These are phyloP conservation scores for Diplolepis rosae DNA, from an alignment of 2,888 invertebrate species.

Conservation along the genomic window DNA sequence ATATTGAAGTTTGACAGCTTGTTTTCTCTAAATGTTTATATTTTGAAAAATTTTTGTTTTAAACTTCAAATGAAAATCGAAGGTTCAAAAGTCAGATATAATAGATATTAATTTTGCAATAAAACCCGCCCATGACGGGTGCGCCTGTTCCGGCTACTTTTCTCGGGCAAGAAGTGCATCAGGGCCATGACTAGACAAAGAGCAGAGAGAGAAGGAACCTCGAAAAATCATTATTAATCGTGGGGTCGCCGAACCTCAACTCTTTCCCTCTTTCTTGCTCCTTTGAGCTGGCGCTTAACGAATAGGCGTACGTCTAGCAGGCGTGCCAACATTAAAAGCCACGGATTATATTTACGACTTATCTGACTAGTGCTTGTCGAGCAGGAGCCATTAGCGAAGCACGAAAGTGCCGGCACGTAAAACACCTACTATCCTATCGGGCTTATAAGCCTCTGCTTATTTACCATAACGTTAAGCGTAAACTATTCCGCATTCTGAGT, in stretches of 20 bases:
- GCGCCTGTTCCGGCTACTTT: background rate
- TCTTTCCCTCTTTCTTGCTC: background rate
- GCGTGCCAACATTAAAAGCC: conserved; percentile 51
- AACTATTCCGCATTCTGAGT: conserved; percentile 21
- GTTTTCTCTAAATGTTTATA: too few species aligned
- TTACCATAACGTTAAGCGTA: conserved; percentile 16
- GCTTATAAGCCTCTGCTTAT: background rate
- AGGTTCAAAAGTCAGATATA: background rate
- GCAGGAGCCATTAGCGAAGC: conserved; percentile 50
- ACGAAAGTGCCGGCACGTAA: conserved; percentile 40
- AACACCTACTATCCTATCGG: conserved; percentile 40
- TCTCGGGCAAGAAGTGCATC: conserved; percentile 11
- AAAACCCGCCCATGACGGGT: background rate
- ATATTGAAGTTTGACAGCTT: too few species aligned
- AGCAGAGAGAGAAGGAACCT: conserved; percentile 7
- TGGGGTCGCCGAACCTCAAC: conserved; percentile 3
- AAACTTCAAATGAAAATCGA: background rate
- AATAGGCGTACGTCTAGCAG: conserved; percentile 29
- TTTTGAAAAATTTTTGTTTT: background rate
- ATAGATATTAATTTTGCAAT: conserved; percentile 5
- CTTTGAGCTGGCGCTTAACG: conserved; percentile 21
- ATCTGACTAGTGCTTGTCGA: conserved; percentile 46
- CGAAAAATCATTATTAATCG: conserved; percentile 6
- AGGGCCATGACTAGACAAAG: conserved; percentile 9
- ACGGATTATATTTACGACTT: conserved; percentile 60